phyloP scores from a whole-genome alignment of 2,113 vertebrate species.

The Sialia sialis region DNA sequence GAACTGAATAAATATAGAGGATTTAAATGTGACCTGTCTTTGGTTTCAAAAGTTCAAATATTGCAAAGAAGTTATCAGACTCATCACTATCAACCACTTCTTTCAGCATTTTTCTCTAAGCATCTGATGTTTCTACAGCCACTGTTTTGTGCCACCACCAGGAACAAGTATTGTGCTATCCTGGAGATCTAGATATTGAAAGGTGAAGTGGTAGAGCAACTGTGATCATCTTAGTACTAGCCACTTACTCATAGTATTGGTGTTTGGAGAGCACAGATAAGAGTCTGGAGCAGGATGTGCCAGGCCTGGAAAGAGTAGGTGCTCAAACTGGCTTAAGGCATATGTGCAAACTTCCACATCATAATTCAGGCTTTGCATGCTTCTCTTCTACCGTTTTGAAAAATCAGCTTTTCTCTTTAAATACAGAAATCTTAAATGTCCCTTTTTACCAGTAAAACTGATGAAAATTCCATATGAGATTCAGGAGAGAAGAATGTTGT shows the following conservation, averaged over 20 bases:
- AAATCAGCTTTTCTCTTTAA: background rate
- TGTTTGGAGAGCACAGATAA: background rate
- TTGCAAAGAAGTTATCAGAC: background rate
- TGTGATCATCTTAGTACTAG: background rate
- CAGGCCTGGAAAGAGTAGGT: background rate
- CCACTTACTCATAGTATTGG: background rate
- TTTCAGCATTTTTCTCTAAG: background rate
- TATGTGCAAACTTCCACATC: background rate
- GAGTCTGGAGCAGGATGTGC: background rate
- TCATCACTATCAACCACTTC: background rate
- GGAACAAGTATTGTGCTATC: background rate
- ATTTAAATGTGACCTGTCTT: background rate
- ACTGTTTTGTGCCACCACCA: background rate
- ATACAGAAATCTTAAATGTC: background rate
- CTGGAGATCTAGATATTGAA: background rate
- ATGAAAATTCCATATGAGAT: background rate
- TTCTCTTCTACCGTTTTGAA: background rate
- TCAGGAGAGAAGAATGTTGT: background rate
- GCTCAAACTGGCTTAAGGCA: background rate
- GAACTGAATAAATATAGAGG: background rate
- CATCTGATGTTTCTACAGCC: background rate
- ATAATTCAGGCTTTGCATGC: background rate
- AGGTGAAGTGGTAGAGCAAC: background rate
- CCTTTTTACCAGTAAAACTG: background rate
- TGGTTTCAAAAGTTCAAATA: background rate